These are phyloP conservation scores for Peribatodes rhomboidaria DNA, from an alignment of 2,888 invertebrate genomes.

Conservation along the genomic window DNA sequence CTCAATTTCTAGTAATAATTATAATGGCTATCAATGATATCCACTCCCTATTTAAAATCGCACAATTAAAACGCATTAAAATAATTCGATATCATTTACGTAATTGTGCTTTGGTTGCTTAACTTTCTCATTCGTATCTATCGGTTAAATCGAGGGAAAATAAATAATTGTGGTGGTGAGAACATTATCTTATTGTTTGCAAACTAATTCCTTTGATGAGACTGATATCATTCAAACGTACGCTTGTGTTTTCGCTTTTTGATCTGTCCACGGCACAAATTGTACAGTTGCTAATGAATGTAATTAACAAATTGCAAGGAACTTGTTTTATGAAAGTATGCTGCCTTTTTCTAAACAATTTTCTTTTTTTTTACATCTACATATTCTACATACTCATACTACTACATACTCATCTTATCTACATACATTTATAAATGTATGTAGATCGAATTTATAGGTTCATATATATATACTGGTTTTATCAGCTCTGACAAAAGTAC, in stretches of 20 bases:
- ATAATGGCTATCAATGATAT: not conserved
- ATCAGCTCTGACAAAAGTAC: not conserved
- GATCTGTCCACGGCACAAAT: conserved; percentile 22
- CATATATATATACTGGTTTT: too few relatives aligned
- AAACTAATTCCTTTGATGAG: conserved; percentile 11
- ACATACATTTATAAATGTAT: too few relatives aligned
- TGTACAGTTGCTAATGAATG: conserved; percentile 23
- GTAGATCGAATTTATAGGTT: too few relatives aligned
- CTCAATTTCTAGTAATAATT: too few relatives aligned
- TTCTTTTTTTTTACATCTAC: too few relatives aligned
- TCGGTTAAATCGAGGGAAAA: conserved; percentile 1
- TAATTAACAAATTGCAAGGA: not conserved
- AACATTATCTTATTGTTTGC: conserved; percentile 12
- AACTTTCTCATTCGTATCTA: not conserved
- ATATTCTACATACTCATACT: too few relatives aligned
- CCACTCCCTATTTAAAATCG: not conserved
- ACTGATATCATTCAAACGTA: conserved; percentile 21
- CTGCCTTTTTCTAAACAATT: too few relatives aligned
- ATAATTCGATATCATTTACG: not conserved
- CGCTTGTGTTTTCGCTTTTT: conserved; percentile 10
- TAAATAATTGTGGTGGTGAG: conserved; percentile 11
- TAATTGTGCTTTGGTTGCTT: not conserved
- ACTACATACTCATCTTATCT: too few relatives aligned
- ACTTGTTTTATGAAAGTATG: conserved; percentile 33
- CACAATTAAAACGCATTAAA: not conserved